These are phyloP conservation scores for Scaptomyza pallida DNA, from an alignment of 1,140 invertebrate genomes.

Conservation along the genomic window DNA sequence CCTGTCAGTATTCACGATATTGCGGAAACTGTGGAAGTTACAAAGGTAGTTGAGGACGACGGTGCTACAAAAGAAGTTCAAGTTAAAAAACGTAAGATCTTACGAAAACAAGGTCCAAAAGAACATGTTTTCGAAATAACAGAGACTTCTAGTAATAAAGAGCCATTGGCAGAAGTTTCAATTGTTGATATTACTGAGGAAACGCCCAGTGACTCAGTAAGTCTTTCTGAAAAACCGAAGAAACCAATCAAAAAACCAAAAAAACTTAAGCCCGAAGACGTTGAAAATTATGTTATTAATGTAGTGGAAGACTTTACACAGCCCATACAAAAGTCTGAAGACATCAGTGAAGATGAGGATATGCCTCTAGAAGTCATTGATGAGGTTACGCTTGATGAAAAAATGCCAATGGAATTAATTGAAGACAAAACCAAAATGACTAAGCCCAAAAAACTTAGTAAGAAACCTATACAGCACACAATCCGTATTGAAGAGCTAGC, in stretches of 20 bases:
- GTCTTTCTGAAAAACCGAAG: constrained; percentile 15
- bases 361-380: neutral
- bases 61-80: constrained; percentile 49
- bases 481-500: constrained; percentile 78
- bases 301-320: constrained; percentile 62
- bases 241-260: constrained; percentile 49
- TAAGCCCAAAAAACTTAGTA: constrained; percentile 65
- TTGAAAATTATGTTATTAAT: constrained; percentile 63
- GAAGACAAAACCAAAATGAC: constrained; percentile 72
- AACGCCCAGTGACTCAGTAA: neutral
- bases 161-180: constrained; percentile 59
- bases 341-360: constrained; percentile 45
- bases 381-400: constrained; percentile 53
- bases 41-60: constrained; percentile 32
- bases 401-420: constrained; percentile 7
- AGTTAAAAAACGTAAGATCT: constrained; percentile 59
- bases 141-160: constrained; percentile 42
- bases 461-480: constrained; percentile 61
- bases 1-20: constrained; percentile 58
- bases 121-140: constrained; percentile 64
- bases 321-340: constrained; percentile 40
- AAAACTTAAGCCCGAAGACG: constrained; percentile 60
- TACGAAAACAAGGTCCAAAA: constrained; percentile 54
- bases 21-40: constrained; percentile 43
- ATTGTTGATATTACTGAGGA: constrained; percentile 48